phyloP scores from a whole-genome alignment of 2,797 vertebrate genomes.

The Rhodeus uyekii region DNA sequence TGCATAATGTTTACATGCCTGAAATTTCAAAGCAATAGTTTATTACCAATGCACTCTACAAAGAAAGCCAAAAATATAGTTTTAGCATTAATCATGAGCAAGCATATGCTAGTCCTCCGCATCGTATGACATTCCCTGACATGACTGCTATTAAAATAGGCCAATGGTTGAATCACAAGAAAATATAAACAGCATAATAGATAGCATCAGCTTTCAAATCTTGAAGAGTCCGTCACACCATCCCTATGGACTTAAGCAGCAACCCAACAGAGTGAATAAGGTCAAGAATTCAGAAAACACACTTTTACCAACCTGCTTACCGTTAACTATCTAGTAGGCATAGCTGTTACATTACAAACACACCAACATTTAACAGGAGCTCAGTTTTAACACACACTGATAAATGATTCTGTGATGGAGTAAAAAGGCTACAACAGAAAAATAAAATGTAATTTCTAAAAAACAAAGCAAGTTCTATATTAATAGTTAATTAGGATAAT shows the following conservation, averaged over 20 bases:
- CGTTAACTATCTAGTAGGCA: no score
- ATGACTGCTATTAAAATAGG: background rate
- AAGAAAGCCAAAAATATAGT: background rate
- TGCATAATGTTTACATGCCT: background rate
- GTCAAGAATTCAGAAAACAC: background rate
- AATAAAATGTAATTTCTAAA: no score
- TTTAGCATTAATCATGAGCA: constrained; percentile 1
- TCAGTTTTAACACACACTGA: background rate
- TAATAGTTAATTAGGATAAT: no score
- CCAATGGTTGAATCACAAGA: constrained; percentile 16
- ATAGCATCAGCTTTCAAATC: constrained; percentile 6
- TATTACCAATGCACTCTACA: background rate
- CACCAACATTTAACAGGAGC: background rate
- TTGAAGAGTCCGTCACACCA: background rate
- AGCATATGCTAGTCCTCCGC: background rate
- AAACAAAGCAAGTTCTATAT: no score
- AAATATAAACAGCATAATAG: constrained; percentile 25
- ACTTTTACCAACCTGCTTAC: background rate
- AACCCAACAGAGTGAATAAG: background rate
- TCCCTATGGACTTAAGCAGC: background rate
- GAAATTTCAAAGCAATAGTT: background rate
- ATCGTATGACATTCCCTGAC: background rate
- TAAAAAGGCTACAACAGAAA: no score
- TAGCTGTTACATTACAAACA: background rate
- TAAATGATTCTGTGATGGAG: background rate